Base-by-base conservation (phyloP, 2,113 vertebrate species). In the Phocoena sinus region DNA sequence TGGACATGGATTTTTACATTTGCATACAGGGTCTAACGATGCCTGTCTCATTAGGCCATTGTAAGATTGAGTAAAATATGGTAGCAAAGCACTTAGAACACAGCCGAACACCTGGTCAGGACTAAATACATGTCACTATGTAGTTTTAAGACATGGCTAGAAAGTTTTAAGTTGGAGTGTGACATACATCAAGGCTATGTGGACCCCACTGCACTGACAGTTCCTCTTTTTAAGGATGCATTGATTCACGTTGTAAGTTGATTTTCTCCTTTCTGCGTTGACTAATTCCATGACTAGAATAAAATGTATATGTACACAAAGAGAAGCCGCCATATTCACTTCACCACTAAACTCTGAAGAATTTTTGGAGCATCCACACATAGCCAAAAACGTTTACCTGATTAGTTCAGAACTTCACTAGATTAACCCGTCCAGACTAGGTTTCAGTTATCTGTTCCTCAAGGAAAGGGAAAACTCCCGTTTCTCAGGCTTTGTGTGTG, bases 1-100 rank as follows among this genome's bases (percentile, higher is more conserved):
- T 10, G 33, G 38, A 50, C 6, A 0, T 8, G 50, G 12, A 23
- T 2, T 56, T 63, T 6, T 7, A n/a, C 25, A 6, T 0, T 2
- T 4, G 10, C 1, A 0, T 8, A 2, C 2, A 8, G 36, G 17
- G 14, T 33, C 1, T 21, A 14, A 25, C 0, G 10, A 21, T 2
- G 44, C 1, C 23, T 26, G 4, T 18, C 4, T 28, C 50, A 6
- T 3, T 50, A 53, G 23, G 41, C 36, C 9, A 1, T 38, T 15
- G 4, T 31, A 25, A 89, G 28, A 28, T 0, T 36, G 47, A 58
- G 18, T 23, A 14, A 50, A 53, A 63, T 5, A 10, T 20, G 12
- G 0, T 25, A 14, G 41, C 5, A 44, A 53, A 28, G 36, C 12
- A 11, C 50, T 50, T 31, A 33, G 47, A 47, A 67, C 13, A 44